Evolutionary conservation across 2,113 vertebrate genomes (phyloP).

Genomic region (Acrocephalus arundinaceus): DNA sequence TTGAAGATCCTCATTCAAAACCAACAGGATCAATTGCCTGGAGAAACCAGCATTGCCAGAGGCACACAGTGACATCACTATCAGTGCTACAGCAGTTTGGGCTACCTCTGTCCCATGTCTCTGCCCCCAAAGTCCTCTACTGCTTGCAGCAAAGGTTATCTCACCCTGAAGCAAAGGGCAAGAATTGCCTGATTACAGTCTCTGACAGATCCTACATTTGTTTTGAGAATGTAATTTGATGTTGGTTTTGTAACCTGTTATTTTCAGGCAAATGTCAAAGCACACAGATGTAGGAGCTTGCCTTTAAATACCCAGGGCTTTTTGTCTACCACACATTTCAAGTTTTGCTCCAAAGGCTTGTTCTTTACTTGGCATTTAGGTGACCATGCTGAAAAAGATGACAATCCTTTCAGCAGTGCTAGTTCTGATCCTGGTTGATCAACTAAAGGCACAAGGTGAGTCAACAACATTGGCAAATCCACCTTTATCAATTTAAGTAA

Average conservation of each 20-base stretch:
- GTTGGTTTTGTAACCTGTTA: conserved; percentile 11
- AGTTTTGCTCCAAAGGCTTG: neutral
- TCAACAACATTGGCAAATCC: neutral
- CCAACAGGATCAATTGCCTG: neutral
- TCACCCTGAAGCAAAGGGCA: neutral
- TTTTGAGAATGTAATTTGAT: neutral
- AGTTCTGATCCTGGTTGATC: neutral
- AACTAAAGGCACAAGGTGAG: conserved; percentile 28
- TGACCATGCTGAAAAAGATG: neutral
- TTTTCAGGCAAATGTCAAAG: conserved; percentile 3
- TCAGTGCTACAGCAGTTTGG: neutral
- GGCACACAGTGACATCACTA: neutral
- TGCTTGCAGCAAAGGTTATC: conserved; percentile 23
- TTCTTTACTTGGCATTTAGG: neutral
- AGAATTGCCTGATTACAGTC: neutral
- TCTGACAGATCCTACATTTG: neutral
- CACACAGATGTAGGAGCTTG: rapidly evolving
- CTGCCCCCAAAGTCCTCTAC: neutral
- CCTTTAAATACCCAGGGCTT: conserved; percentile 50
- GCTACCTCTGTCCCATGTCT: neutral
- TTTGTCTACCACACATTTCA: neutral
- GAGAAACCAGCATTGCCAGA: conserved; percentile 1
- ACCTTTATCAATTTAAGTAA: neutral
- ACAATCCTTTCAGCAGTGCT: neutral
- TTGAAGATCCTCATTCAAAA: neutral